Conservation (phyloP, 2,888 invertebrate species). For the Neocrepidodera transversa region DNA sequence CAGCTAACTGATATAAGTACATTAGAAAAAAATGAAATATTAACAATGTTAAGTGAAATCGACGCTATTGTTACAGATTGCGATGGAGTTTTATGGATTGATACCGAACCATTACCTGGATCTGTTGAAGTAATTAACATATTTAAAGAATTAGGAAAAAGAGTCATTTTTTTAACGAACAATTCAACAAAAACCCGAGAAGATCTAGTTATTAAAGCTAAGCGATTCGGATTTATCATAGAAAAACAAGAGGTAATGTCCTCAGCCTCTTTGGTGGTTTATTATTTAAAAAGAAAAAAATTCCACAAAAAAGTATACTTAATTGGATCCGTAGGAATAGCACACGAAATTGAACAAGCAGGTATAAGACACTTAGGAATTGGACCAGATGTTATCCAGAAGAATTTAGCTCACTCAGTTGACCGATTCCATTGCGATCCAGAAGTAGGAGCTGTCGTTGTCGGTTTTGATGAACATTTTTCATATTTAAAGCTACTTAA, state of each 20-base stretch:
- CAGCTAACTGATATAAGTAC: slow-evolving; percentile 62
- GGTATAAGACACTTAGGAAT: slow-evolving; percentile 76
- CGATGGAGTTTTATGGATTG: slow-evolving; percentile 87
- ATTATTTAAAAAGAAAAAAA: slow-evolving; percentile 75
- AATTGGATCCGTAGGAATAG: slow-evolving; percentile 82
- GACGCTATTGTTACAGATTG: slow-evolving; percentile 86
- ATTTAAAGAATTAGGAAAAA: slow-evolving; percentile 76
- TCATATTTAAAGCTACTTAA: slow-evolving; percentile 91
- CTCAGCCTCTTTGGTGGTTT: slow-evolving; percentile 79
- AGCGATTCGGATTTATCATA: slow-evolving; percentile 75
- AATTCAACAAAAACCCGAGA: slow-evolving; percentile 86
- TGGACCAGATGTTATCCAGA: slow-evolving; percentile 75
- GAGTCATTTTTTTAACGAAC: slow-evolving; percentile 87
- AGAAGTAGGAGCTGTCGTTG: slow-evolving; percentile 90
- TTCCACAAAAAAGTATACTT: slow-evolving; percentile 84
- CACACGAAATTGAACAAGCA: slow-evolving; percentile 80
- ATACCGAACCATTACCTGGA: slow-evolving; percentile 72
- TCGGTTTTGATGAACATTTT: slow-evolving; percentile 93
- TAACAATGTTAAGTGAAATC: slow-evolving; percentile 72
- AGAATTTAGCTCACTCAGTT: slow-evolving; percentile 62
- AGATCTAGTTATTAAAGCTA: slow-evolving; percentile 78
- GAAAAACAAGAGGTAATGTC: slow-evolving; percentile 75
- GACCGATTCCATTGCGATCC: slow-evolving; percentile 71
- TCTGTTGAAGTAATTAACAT: slow-evolving; percentile 74
- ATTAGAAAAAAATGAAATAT: slow-evolving; percentile 66